These are phyloP conservation scores for Arenicola marina DNA, from an alignment of 2,888 invertebrate genomes.

Conservation along the genomic window DNA sequence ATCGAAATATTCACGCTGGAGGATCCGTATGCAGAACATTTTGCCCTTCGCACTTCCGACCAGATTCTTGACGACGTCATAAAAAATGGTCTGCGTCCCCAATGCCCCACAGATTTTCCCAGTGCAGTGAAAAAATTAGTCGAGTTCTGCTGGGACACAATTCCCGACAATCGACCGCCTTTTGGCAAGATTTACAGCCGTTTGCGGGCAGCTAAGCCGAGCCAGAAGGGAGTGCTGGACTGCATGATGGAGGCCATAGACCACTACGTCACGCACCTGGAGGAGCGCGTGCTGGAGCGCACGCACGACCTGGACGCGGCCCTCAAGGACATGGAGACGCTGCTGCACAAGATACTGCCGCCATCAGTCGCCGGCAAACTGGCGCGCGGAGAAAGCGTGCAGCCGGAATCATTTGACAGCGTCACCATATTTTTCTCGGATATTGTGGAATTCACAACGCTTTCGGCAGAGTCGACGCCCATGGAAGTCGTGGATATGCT, in stretches of 20 bases:
- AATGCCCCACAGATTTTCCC: conserved; percentile 34
- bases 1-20: conserved; percentile 50
- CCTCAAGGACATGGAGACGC: conserved; percentile 35
- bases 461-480: conserved; percentile 17
- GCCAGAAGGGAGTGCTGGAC: conserved; percentile 49
- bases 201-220: conserved; percentile 40
- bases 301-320: conserved; percentile 38
- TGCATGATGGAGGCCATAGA: conserved; percentile 57
- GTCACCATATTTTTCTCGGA: conserved; percentile 20
- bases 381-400: neutral
- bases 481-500: conserved; percentile 23
- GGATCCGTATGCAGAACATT: conserved; percentile 44
- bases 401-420: conserved; percentile 5
- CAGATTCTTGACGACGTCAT: conserved; percentile 41
- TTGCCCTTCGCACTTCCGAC: conserved; percentile 31
- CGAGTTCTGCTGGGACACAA: conserved; percentile 44
- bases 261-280: conserved; percentile 45
- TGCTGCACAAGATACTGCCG: conserved; percentile 41
- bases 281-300: conserved; percentile 42
- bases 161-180: conserved; percentile 39
- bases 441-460: conserved; percentile 22
- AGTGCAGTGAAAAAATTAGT: conserved; percentile 37
- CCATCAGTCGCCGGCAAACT: conserved; percentile 27
- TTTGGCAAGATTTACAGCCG: conserved; percentile 40
- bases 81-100: conserved; percentile 40